Evolutionary conservation across 2,797 vertebrate species (phyloP).

Genomic region (Balearica regulorum): DNA sequence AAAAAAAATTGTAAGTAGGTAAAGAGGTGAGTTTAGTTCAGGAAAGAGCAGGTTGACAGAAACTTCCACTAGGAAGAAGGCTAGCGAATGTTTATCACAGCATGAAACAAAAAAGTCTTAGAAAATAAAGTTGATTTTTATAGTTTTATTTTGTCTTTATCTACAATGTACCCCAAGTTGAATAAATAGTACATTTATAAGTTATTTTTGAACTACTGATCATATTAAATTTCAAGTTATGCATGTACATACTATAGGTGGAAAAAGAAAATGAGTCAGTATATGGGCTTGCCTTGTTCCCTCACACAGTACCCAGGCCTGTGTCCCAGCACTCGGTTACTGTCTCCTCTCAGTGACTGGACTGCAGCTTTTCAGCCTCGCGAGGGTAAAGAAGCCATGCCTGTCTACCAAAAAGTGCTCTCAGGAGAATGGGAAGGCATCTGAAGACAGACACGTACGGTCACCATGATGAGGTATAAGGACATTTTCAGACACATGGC

Average conservation of each 20-base stretch:
- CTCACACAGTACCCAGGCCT: background rate
- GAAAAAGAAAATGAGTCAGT: background rate
- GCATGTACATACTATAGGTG: background rate
- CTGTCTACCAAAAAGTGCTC: background rate
- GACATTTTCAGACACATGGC: background rate
- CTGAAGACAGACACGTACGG: background rate
- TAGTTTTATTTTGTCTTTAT: background rate
- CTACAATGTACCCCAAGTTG: background rate
- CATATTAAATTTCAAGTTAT: background rate
- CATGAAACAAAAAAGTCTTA: background rate
- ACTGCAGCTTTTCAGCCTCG: background rate
- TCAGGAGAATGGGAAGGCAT: background rate
- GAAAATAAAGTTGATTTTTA: background rate
- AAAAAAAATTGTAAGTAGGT: background rate
- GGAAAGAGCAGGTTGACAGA: background rate
- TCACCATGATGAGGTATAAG: background rate
- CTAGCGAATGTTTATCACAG: background rate
- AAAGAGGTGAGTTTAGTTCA: background rate
- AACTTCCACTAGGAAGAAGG: background rate
- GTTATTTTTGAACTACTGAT: background rate
- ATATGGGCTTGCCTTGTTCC: background rate
- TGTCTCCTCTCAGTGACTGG: background rate
- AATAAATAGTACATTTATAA: background rate
- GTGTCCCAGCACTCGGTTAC: accelerated
- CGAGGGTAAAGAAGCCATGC: no score